phyloP scores from a whole-genome alignment of 2,113 vertebrate species.

The Meleagris gallopavo region DNA sequence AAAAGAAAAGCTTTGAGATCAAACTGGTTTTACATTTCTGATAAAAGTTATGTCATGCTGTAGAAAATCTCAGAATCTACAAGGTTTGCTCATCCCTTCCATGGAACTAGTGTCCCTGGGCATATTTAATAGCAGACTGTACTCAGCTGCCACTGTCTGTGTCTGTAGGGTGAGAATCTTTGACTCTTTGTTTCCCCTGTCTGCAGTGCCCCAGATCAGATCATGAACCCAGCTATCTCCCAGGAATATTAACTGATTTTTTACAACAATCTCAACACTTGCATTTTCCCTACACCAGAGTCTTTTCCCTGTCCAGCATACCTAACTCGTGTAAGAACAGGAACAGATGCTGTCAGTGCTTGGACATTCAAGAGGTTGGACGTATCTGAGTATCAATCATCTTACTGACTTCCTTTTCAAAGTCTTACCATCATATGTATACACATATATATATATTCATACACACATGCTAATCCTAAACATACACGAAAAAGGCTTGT shows the following conservation, averaged over 20 bases:
- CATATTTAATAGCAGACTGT: neutral
- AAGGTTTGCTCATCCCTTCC: neutral
- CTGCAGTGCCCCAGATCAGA: neutral
- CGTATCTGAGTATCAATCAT: neutral
- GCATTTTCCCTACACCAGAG: rapidly evolving
- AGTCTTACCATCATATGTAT: neutral
- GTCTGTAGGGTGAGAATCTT: neutral
- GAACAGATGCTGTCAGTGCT: neutral
- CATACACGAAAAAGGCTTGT: neutral
- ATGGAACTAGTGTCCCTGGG: neutral
- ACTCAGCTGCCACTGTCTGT: neutral
- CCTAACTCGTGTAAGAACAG: rapidly evolving
- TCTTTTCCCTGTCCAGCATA: neutral
- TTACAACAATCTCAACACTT: neutral
- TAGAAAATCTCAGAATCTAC: constrained; percentile 18
- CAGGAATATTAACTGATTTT: neutral
- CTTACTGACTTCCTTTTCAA: neutral
- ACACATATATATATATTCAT: no score
- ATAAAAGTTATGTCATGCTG: neutral
- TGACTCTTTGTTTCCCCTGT: neutral
- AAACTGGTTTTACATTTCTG: neutral
- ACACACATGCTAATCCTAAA: neutral
- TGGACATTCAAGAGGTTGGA: neutral
- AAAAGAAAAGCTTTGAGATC: neutral
- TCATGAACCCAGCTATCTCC: no score